Base-by-base conservation (phyloP, 2,888 invertebrate genomes). In the Beris morrisii region DNA sequence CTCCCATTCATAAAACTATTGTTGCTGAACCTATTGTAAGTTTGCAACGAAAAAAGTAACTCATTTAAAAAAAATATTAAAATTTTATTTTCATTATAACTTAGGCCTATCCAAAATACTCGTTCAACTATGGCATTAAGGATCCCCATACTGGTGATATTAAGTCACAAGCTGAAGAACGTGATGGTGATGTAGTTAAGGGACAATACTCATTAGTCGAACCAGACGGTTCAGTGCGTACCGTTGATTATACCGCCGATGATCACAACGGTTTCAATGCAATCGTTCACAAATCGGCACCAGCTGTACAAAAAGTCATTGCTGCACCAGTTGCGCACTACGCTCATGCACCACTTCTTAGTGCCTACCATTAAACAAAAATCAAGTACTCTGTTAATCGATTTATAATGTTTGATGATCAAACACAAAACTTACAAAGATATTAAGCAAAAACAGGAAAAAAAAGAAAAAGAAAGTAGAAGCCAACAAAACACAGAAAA, bases 111-210 rank as follows among this genome's bases (percentile, higher is more conserved):
- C 88, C 88, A 69, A 87, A 86, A 76, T 88, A 89, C 76, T 84
- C 86, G 5, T 88, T 88, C 75, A 87, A 87, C 75, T 88, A 88
- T 73, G 88, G 88, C 66, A 88, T 87, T 31, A 86, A 87, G 75
- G 89, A 88, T 73, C 85, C 85, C 4, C 87, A 88, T 72, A 88
- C 88, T 7, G 89, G 88, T n/a, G 88, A 88, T 75, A 84, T 88
- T 65, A 88, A 88, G 76, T 86, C 87, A 32, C 88, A 88, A 73
- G 84, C 85, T 54, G 88, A 88, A 75, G 85, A 86, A 73, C 83
- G 87, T 71, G 87, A 88, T 75, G 90, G 90, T 4, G 87, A 90
- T 75, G 87, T 86, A 11, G 90, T 90, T 28, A 87, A 86, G 82
- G 90, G 90, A 77, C 84, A 86, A 74, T 86, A 86, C 74, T 81